phyloP scores from a whole-genome alignment of 2,113 vertebrate species.

The Spilogale gracilis region DNA sequence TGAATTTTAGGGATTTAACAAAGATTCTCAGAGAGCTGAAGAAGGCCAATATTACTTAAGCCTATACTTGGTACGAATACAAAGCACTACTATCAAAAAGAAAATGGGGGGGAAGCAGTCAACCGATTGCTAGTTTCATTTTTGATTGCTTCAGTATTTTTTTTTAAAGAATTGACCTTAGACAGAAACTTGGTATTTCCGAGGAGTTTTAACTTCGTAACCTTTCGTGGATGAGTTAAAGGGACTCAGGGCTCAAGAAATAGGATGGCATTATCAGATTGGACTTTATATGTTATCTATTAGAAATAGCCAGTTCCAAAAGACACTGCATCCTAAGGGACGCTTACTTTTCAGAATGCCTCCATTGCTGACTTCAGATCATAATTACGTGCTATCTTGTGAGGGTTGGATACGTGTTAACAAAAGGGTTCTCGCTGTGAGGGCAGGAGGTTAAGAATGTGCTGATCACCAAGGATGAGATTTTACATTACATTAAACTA shows the following conservation, averaged over 20 bases:
- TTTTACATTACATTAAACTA: conserved; percentile 67
- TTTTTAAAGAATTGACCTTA: neutral
- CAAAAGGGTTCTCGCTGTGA: conserved; percentile 35
- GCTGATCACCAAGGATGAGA: conserved; percentile 63
- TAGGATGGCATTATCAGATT: neutral
- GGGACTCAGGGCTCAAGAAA: neutral
- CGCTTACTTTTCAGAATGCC: neutral
- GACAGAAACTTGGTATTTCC: neutral
- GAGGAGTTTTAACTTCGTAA: neutral
- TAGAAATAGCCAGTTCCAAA: neutral
- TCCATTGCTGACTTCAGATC: conserved; percentile 21
- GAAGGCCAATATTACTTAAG: conserved; percentile 37
- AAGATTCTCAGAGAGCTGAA: conserved; percentile 20
- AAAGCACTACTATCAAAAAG: conserved; percentile 42
- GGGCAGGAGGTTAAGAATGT: conserved; percentile 43
- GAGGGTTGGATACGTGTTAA: neutral
- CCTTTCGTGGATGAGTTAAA: neutral
- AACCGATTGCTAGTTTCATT: neutral
- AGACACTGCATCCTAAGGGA: neutral
- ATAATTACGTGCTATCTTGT: neutral
- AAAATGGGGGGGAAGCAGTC: neutral
- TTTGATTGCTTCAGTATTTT: neutral
- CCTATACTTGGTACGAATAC: neutral
- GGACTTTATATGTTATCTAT: neutral
- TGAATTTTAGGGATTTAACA: conserved; percentile 42